These are phyloP conservation scores for Conger conger DNA, from an alignment of 2,113 vertebrate species.

Conservation along the genomic window DNA sequence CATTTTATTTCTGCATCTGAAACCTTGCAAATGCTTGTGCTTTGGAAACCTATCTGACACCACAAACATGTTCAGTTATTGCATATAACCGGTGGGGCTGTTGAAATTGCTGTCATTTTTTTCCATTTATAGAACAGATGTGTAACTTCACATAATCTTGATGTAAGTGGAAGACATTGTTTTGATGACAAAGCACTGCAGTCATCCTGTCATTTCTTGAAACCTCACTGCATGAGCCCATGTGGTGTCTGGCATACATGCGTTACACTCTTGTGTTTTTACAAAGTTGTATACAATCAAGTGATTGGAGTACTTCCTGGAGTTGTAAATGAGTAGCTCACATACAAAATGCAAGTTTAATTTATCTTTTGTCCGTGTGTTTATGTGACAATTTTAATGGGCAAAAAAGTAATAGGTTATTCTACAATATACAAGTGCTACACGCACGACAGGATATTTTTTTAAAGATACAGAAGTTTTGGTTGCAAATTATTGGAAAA, in stretches of 20 bases:
- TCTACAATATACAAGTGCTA: slow-evolving; percentile 5
- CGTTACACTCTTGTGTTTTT: not conserved
- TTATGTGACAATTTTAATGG: not conserved
- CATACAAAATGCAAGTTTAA: slow-evolving; percentile 9
- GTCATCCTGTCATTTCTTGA: not conserved
- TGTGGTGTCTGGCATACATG: not conserved
- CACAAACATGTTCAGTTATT: not conserved
- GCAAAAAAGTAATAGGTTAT: not conserved
- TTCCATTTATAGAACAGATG: not conserved
- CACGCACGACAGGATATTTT: not conserved
- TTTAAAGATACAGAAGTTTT: not conserved
- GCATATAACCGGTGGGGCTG: not conserved
- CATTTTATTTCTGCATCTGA: slow-evolving; percentile 7
- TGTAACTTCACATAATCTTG: not conserved
- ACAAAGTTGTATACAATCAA: not conserved
- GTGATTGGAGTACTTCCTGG: slow-evolving; percentile 30
- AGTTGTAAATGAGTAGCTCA: slow-evolving; percentile 3
- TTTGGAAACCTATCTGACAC: not conserved
- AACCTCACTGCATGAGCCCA: not conserved
- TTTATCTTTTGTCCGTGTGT: not conserved
- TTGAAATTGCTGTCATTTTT: not conserved
- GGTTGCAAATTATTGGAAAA: not conserved
- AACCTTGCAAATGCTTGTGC: slow-evolving; percentile 6
- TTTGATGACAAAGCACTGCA: not conserved
- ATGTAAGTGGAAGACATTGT: not conserved